phyloP scores from a whole-genome alignment of 2,113 vertebrate genomes.

The Odontesthes bonariensis region DNA sequence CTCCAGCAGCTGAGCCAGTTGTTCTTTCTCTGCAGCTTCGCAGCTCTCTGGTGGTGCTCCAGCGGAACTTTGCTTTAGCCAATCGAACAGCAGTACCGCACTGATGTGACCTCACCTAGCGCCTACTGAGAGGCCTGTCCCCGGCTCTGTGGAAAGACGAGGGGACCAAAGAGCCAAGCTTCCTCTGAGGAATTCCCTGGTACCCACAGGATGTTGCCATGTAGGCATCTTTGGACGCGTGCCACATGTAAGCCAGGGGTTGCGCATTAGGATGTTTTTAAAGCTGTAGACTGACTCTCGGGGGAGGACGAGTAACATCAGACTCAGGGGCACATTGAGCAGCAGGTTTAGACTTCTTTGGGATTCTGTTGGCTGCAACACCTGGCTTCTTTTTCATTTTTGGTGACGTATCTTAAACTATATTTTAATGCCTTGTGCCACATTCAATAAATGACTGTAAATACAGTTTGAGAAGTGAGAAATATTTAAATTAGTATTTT shows the following conservation, averaged over 20 bases:
- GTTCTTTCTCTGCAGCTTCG: conserved; percentile 84
- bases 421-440: conserved; percentile 1
- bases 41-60: conserved; percentile 89
- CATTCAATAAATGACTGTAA: conserved; percentile 21
- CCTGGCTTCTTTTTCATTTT: background rate
- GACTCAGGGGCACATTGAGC: background rate
- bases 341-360: conserved; percentile 16
- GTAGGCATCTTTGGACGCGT: conserved; percentile 31
- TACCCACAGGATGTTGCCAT: conserved; percentile 43
- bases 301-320: conserved; percentile 8
- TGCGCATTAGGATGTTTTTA: conserved; percentile 49
- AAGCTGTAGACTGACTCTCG: conserved; percentile 31
- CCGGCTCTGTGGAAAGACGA: background rate
- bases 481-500: conserved; percentile 43
- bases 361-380: background rate
- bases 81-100: conserved; percentile 81
- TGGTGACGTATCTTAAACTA: background rate
- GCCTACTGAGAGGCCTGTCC: background rate
- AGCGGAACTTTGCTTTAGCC: conserved; percentile 89
- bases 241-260: conserved; percentile 34
- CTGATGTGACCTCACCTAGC: conserved; percentile 47
- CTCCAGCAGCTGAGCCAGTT: conserved; percentile 7
- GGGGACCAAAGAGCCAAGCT: conserved; percentile 6
- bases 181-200: conserved; percentile 42
- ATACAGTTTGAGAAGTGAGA: conserved; percentile 28